These are phyloP conservation scores for Cacoxenus indagator DNA, from an alignment of 2,888 invertebrate genomes.

Conservation along the genomic window DNA sequence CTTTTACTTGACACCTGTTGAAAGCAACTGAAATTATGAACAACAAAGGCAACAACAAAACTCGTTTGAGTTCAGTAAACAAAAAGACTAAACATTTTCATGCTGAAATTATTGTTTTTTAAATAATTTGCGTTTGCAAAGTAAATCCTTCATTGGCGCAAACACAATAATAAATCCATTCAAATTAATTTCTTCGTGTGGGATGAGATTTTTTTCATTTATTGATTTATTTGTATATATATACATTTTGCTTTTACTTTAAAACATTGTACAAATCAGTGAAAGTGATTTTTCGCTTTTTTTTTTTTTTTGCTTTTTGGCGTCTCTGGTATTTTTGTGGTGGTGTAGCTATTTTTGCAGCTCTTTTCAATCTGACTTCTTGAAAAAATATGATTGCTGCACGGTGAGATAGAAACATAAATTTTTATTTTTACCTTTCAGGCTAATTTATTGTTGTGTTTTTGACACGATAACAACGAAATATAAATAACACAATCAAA, in stretches of 20 bases:
- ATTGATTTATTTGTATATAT: not conserved
- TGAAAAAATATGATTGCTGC: not conserved
- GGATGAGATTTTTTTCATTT: too few species aligned
- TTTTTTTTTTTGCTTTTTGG: not conserved
- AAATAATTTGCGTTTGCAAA: not conserved
- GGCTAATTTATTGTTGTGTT: slow-evolving; percentile 25
- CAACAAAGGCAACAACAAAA: not conserved
- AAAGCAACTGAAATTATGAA: not conserved
- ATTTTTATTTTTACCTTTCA: not conserved
- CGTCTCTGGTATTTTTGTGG: not conserved
- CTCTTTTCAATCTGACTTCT: not conserved
- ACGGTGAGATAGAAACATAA: not conserved
- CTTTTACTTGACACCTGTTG: not conserved
- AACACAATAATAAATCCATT: not conserved
- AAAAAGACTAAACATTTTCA: not conserved
- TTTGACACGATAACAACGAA: slow-evolving; percentile 17
- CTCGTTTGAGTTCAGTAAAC: not conserved
- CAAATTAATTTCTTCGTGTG: not conserved
- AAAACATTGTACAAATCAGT: not conserved
- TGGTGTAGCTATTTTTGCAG: not conserved
- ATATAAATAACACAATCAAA: slow-evolving; percentile 13
- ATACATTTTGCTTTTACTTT: not conserved
- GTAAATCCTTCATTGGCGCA: not conserved
- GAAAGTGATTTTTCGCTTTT: not conserved
- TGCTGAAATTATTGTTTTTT: too few species aligned